Percentiles rank a stretch among this genome's conserved stretches.
phyloP scores from a whole-genome alignment of 2,797 vertebrate genomes.

The Coendou prehensilis region DNA sequence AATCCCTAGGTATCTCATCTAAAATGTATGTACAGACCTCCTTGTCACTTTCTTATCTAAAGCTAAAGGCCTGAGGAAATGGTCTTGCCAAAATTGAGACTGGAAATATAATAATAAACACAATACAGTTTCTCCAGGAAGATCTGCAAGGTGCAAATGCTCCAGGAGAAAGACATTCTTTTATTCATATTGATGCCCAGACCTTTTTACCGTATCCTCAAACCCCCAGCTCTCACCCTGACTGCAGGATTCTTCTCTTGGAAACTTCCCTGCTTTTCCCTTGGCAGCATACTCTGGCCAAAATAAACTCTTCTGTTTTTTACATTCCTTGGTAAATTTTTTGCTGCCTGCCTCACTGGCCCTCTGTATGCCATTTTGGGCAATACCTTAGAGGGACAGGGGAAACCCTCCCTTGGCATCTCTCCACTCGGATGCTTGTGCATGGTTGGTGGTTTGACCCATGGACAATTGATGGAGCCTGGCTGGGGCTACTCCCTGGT shows the following conservation, averaged over 20 bases:
- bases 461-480: too few relatives aligned
- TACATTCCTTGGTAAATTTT: too few relatives aligned
- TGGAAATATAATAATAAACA: background rate
- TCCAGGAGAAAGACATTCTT: background rate
- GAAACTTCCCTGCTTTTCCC: too few relatives aligned
- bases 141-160: background rate
- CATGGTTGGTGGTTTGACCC: too few relatives aligned
- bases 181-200: background rate
- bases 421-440: too few relatives aligned
- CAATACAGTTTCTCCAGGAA: background rate
- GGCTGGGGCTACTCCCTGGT: too few relatives aligned
- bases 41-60: background rate
- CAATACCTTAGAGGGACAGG: too few relatives aligned
- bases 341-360: too few relatives aligned
- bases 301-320: too few relatives aligned
- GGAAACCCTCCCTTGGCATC: too few relatives aligned
- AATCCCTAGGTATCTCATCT: background rate
- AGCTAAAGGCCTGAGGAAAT: background rate
- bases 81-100: background rate
- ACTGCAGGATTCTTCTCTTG: background rate
- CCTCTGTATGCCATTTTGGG: too few relatives aligned
- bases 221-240: background rate
- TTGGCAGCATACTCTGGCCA: too few relatives aligned
- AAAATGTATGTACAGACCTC: background rate
- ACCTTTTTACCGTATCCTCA: background rate